Conservation (phyloP, 2,797 vertebrate species). For the Carcharodon carcharias region DNA sequence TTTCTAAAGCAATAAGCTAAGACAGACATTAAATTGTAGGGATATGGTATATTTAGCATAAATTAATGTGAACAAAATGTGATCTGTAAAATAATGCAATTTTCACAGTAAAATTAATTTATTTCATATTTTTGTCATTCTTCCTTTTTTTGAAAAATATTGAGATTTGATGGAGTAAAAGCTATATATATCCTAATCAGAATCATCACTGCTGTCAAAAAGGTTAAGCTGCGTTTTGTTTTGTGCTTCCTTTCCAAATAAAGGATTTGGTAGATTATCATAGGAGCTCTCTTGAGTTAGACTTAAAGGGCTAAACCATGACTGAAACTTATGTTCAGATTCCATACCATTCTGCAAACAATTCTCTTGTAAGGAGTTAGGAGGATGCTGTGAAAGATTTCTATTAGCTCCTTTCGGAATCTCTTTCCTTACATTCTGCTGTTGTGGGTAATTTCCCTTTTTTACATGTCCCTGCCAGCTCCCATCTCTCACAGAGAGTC, state of each 20-base stretch:
- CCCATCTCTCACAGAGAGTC: neutral
- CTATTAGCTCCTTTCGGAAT: neutral
- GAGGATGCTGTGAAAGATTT: neutral
- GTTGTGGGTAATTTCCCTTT: neutral
- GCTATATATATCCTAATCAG: conserved; percentile 40
- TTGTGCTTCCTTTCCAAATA: conserved; percentile 38
- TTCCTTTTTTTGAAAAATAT: neutral
- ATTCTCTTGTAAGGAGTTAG: neutral
- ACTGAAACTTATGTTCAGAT: neutral
- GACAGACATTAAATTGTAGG: neutral
- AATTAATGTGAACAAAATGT: neutral
- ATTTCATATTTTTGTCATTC: neutral
- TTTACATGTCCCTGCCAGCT: neutral
- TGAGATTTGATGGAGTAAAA: neutral
- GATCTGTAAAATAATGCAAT: neutral
- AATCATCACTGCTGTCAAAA: conserved; percentile 55
- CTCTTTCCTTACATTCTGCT: neutral
- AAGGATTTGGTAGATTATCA: neutral
- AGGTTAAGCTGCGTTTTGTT: conserved; percentile 48
- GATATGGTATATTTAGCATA: neutral
- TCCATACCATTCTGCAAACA: neutral
- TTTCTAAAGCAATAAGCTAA: neutral
- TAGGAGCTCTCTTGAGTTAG: neutral
- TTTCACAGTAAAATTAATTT: neutral
- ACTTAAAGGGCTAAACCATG: conserved; percentile 35